Evolutionary conservation across 1,140 invertebrate genomes (phyloP).

Genomic region (Oncopeltus fasciatus): DNA sequence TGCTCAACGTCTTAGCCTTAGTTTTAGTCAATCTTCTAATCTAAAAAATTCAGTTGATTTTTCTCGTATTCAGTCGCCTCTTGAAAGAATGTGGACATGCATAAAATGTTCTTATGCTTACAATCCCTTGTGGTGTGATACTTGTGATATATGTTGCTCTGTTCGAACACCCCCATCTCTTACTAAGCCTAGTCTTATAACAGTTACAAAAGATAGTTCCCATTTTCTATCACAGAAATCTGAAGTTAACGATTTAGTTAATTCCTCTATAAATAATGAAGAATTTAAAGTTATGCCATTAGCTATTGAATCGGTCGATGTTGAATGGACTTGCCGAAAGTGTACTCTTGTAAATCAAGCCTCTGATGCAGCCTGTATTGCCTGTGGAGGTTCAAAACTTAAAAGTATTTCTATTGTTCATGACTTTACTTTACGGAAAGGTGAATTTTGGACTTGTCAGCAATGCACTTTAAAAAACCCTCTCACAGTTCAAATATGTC

Average conservation of each 20-base stretch:
- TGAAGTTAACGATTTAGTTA: slow-evolving; percentile 15
- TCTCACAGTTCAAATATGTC: slow-evolving; percentile 49
- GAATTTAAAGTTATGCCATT: slow-evolving; percentile 3
- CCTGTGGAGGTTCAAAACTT: slow-evolving; percentile 66
- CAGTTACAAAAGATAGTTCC: slow-evolving; percentile 45
- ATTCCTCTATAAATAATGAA: neutral
- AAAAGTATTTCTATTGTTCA: slow-evolving; percentile 46
- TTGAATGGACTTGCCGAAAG: slow-evolving; percentile 69
- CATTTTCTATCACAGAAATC: slow-evolving; percentile 35
- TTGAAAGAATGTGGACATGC: slow-evolving; percentile 70
- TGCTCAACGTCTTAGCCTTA: neutral
- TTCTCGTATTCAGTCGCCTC: slow-evolving; percentile 2
- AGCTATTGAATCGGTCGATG: slow-evolving; percentile 3
- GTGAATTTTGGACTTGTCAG: slow-evolving; percentile 58
- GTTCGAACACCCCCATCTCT: slow-evolving; percentile 44
- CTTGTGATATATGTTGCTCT: slow-evolving; percentile 65
- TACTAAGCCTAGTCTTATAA: slow-evolving; percentile 50
- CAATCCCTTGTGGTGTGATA: slow-evolving; percentile 60
- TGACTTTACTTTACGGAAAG: slow-evolving; percentile 52
- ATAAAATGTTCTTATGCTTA: slow-evolving; percentile 74
- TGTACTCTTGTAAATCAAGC: slow-evolving; percentile 70
- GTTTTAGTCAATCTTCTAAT: neutral
- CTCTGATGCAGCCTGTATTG: slow-evolving; percentile 52
- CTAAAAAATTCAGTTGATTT: neutral
- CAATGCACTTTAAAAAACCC: slow-evolving; percentile 76